Conservation (phyloP, 2,797 vertebrate genomes). For the Cheracebus regulus region DNA sequence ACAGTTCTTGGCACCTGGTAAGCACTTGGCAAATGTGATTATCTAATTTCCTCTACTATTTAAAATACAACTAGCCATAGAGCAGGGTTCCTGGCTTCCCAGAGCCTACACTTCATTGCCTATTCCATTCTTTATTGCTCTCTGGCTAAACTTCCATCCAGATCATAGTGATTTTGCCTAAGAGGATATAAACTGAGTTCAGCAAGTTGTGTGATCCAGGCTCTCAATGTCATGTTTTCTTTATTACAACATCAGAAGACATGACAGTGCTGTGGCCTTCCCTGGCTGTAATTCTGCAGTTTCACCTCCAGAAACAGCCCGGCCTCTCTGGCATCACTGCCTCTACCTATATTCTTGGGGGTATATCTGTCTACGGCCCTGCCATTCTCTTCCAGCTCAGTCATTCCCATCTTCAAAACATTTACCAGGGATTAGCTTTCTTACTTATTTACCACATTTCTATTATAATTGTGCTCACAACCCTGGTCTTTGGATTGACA, state of each 20-base stretch:
- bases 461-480: not conserved
- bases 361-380: not conserved
- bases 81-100: not conserved
- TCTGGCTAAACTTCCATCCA: constrained; percentile 1
- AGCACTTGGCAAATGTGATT: not conserved
- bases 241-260: constrained; percentile 14
- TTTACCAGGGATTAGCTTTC: not conserved
- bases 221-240: not conserved
- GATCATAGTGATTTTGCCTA: constrained; percentile 39
- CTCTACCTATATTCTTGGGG: not conserved
- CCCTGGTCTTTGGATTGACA: not conserved
- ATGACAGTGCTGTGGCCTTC: not conserved
- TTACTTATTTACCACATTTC: not conserved
- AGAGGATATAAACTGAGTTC: constrained; percentile 53
- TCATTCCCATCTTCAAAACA: not conserved
- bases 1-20: not conserved
- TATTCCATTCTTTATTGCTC: constrained; percentile 11
- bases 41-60: not conserved
- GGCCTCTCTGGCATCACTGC: not conserved
- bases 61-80: not conserved
- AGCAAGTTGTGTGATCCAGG: not conserved
- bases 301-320: not conserved
- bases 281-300: not conserved
- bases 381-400: not conserved
- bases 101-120: not conserved